Evolutionary conservation across 2,113 vertebrate genomes (phyloP), one percentile per base, ranked within the genome.

Genomic region (Mus spicilegus): DNA sequence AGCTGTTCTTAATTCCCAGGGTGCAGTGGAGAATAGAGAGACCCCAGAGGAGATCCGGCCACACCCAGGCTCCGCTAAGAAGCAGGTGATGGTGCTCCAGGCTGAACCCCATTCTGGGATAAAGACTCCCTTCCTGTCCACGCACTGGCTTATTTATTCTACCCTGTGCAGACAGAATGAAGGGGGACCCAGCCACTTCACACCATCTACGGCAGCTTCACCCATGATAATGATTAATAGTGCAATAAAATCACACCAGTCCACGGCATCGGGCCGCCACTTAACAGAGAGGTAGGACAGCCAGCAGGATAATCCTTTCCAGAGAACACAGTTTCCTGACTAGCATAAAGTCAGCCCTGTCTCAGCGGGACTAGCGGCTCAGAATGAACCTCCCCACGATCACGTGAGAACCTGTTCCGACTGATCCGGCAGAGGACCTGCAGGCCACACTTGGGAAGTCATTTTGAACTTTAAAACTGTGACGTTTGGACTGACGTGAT

Each of bases 401-500:
- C 72, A 49, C 9, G 14, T 6, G 42, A 73, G 77, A 69, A 3
- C 12, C 49, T 16, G 54, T 26, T 36, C 5, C 7, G 58, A 33
- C 58, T 51, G 19, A 1, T 0, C 19, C 30, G 14, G 85, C 12
- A 70, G 49, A 81, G 39, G 72, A 85, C 54, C 89, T 30, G n/a
- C 5, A 30, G 33, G 16, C 78, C 4, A 19, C n/a, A 36, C 26
- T 26, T 2, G 16, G 30, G 36, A 69, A 39, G 46, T 42, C 42
- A 24, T 17, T 3, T 30, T 10, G 24, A 58, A 30, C 46, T 39
- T 80, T 1, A 42, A n/a, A 14, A 56, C 9, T 46, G 20, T 63
- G 89, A 46, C 7, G 5, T 78, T 49, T 61, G 97, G 72, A 88
- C 97, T 8, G 88, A 69, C 65, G 72, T 56, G 97, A 90, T 78